Conservation (phyloP, 2,113 vertebrate genomes). For the Sorex araneus region DNA sequence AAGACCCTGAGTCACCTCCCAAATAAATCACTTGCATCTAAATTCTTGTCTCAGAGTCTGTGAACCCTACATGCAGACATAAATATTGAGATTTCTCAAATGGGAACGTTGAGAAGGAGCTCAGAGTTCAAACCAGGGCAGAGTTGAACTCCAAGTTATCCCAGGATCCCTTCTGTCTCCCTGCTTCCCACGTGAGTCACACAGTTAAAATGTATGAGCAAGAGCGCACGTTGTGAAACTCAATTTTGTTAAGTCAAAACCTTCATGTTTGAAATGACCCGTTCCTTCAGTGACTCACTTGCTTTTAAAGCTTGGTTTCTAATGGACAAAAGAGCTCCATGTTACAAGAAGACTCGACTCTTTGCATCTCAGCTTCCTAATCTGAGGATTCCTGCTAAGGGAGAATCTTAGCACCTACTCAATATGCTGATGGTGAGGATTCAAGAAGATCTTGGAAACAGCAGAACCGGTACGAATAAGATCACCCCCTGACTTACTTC, state of each 20-base stretch:
- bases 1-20: neutral
- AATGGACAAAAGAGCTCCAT: neutral
- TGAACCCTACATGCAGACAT: neutral
- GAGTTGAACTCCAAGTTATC: neutral
- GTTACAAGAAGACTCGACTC: too few relatives aligned
- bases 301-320: neutral
- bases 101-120: neutral
- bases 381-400: neutral
- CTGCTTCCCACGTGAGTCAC: neutral
- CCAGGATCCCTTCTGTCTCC: neutral
- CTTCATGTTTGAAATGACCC: too few relatives aligned
- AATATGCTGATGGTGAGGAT: neutral
- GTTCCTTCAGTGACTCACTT: neutral
- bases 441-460: conserved; percentile 27
- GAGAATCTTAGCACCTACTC: neutral
- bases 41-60: neutral
- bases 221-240: neutral
- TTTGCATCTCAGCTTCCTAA: neutral
- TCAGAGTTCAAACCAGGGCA: neutral
- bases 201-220: neutral
- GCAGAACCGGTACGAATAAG: neutral
- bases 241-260: too few relatives aligned
- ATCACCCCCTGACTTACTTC: neutral
- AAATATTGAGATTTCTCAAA: conserved; percentile 18
- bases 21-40: neutral